These are phyloP conservation scores for Agrenia bidenticulata DNA, from an alignment of 2,888 invertebrate species.

Conservation along the genomic window DNA sequence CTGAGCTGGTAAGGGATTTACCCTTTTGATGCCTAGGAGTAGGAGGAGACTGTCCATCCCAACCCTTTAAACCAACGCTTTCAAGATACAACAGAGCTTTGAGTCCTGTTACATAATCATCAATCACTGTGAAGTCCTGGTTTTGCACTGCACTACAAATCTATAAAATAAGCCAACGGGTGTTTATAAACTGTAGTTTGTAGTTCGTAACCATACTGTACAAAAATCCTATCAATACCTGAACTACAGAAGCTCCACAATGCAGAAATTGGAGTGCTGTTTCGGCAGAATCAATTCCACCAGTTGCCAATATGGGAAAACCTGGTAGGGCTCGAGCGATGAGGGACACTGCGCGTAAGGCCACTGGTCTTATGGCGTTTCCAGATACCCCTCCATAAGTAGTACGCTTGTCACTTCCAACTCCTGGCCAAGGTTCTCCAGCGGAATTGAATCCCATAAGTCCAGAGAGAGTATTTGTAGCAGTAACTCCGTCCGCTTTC, in stretches of 20 bases:
- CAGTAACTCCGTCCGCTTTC: slow-evolving; percentile 90
- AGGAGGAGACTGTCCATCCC: slow-evolving; percentile 96
- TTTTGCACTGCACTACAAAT: slow-evolving; percentile 96
- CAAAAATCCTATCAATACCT: slow-evolving; percentile 61
- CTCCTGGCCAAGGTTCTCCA: slow-evolving; percentile 86
- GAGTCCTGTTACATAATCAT: slow-evolving; percentile 89
- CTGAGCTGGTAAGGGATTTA: slow-evolving; percentile 72
- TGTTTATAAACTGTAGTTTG: no score
- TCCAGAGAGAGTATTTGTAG: slow-evolving; percentile 96
- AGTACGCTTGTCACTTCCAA: slow-evolving; percentile 75
- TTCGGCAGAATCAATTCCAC: slow-evolving; percentile 96
- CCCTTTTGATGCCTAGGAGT: slow-evolving; percentile 83
- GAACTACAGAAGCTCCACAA: slow-evolving; percentile 88
- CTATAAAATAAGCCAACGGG: slow-evolving; percentile 57
- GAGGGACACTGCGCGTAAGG: slow-evolving; percentile 84
- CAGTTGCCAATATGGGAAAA: slow-evolving; percentile 92
- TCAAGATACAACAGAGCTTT: slow-evolving; percentile 82
- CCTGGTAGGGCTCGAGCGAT: slow-evolving; percentile 80
- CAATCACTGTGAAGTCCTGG: slow-evolving; percentile 95
- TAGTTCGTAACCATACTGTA: neutral
- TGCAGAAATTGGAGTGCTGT: slow-evolving; percentile 90
- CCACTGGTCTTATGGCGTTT: slow-evolving; percentile 93
- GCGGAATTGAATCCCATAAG: slow-evolving; percentile 83
- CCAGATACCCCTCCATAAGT: slow-evolving; percentile 94
- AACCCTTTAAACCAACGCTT: slow-evolving; percentile 67